These are phyloP conservation scores for Nephila pilipes DNA, from an alignment of 1,140 invertebrate genomes.

Conservation along the genomic window DNA sequence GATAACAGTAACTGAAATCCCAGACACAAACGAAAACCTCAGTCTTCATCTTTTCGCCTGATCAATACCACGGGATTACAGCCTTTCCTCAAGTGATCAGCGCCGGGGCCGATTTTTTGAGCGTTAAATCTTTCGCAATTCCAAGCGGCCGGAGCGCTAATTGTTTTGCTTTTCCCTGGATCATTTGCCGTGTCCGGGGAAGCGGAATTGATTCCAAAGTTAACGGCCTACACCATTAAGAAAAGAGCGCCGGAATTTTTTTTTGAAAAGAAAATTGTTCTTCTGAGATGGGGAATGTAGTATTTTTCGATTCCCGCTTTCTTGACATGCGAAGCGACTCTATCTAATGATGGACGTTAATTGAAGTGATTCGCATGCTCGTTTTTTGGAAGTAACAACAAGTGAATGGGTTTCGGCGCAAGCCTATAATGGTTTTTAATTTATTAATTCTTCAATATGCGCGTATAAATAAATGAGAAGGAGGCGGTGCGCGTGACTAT, in stretches of 20 bases:
- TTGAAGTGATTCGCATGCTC: background rate
- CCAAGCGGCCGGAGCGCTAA: conserved; percentile 3
- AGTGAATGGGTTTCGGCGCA: too few relatives aligned
- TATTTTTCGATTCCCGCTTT: background rate
- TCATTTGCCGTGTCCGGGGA: background rate
- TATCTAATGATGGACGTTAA: background rate
- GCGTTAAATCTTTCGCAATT: conserved; percentile 37
- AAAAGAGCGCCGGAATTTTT: background rate
- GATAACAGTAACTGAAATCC: too few relatives aligned
- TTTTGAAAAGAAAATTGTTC: background rate
- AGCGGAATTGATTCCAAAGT: conserved; percentile 34
- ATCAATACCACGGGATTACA: background rate
- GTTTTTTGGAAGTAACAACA: too few relatives aligned
- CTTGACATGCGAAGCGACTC: background rate
- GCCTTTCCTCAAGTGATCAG: conserved; percentile 35
- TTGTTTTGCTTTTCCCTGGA: conserved; percentile 25
- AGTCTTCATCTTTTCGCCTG: too few relatives aligned
- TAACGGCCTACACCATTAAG: conserved; percentile 10
- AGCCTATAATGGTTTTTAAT: too few relatives aligned
- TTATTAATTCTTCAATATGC: too few relatives aligned
- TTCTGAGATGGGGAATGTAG: background rate
- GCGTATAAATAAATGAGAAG: too few relatives aligned
- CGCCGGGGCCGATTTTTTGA: conserved; percentile 42
- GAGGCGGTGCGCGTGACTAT: too few relatives aligned
- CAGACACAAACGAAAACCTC: too few relatives aligned